These are phyloP conservation scores for Laterallus jamaicensis DNA, from an alignment of 2,113 vertebrate genomes.

Conservation along the genomic window DNA sequence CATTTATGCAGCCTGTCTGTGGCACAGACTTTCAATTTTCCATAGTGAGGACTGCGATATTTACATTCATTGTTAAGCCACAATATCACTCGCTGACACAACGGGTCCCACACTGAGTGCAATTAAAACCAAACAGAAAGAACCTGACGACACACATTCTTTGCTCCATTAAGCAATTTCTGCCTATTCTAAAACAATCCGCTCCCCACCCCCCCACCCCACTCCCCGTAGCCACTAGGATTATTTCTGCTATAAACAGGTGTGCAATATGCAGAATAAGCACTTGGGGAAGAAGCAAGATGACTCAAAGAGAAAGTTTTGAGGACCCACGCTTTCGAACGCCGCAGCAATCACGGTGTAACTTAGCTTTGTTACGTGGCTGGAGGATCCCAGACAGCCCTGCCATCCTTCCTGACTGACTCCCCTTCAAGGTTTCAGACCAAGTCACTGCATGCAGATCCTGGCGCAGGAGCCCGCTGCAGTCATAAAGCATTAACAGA, in stretches of 20 bases:
- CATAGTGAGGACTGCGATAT: neutral
- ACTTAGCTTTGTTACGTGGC: neutral
- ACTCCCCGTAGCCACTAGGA: neutral
- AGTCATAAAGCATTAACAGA: neutral
- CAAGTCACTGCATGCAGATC: neutral
- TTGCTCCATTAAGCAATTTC: neutral
- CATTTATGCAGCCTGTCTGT: neutral
- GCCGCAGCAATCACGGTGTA: accelerated
- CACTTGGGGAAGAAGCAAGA: neutral
- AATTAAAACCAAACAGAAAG: slow-evolving; percentile 15
- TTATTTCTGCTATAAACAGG: slow-evolving; percentile 7
- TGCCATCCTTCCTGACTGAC: neutral
- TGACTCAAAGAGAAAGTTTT: neutral
- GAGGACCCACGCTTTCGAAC: neutral
- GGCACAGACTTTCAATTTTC: neutral
- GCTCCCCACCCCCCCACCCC: accelerated
- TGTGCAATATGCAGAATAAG: slow-evolving; percentile 17
- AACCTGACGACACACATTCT: neutral
- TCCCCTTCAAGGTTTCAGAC: neutral
- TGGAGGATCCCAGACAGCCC: neutral
- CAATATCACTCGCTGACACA: neutral
- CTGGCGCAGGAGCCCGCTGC: accelerated
- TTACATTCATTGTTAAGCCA: neutral
- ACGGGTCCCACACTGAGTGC: neutral
- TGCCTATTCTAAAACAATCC: neutral